Conservation (phyloP, 2,888 invertebrate species). For the Sinodicranocentrus sp. region DNA sequence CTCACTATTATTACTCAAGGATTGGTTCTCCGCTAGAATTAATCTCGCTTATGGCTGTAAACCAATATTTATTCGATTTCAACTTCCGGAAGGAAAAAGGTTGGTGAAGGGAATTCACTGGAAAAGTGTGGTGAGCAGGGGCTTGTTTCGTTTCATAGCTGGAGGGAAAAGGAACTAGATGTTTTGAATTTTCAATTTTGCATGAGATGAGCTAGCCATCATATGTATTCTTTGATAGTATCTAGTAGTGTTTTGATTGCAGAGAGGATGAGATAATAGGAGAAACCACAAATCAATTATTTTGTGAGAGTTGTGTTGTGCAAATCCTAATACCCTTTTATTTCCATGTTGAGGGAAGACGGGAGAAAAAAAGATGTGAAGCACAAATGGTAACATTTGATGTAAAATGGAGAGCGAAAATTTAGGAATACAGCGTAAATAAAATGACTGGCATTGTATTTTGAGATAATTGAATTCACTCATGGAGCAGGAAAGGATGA, state of each 20-base stretch:
- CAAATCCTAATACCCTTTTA: too few relatives aligned
- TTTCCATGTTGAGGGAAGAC: background rate
- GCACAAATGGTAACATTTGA: too few relatives aligned
- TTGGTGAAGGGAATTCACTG: too few relatives aligned
- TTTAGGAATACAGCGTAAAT: too few relatives aligned
- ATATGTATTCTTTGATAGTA: background rate
- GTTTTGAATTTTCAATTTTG: too few relatives aligned
- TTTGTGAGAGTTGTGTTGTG: background rate
- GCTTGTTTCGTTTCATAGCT: conserved; percentile 4
- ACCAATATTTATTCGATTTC: conserved; percentile 65
- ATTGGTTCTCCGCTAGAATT: too few relatives aligned
- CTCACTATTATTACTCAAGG: too few relatives aligned
- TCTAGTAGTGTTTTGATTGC: conserved; percentile 1
- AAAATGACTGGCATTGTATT: too few relatives aligned
- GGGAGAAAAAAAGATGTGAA: too few relatives aligned
- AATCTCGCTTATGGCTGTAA: conserved; percentile 49
- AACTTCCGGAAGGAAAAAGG: conserved; percentile 54
- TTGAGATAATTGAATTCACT: conserved; percentile 25
- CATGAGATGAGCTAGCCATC: too few relatives aligned
- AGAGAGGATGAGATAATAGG: background rate
- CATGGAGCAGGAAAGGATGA: conserved; percentile 26
- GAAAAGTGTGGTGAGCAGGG: conserved; percentile 4
- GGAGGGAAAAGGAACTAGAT: conserved; percentile 15
- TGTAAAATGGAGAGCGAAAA: too few relatives aligned
- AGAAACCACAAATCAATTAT: conserved; percentile 43